A percentile compares a stretch with the other conserved stretches of the same genome.
Conservation (phyloP, 2,113 vertebrate genomes). For the Passer montanus region DNA sequence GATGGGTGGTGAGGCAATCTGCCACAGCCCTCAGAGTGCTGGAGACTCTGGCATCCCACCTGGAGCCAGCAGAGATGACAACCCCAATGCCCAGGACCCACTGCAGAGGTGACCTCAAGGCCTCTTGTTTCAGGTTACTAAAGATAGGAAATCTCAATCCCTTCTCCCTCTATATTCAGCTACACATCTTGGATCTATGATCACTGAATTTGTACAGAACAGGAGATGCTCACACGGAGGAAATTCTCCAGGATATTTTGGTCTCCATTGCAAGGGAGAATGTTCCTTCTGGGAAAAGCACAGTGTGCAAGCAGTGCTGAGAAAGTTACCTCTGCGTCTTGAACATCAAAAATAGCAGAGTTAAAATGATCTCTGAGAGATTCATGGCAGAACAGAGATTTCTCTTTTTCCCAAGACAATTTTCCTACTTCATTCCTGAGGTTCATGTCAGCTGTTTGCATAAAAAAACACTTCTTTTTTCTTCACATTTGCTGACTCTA, state of each 20-base stretch:
- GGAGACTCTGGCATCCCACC: background rate
- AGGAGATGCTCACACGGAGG: background rate
- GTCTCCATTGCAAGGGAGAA: background rate
- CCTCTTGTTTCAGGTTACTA: background rate
- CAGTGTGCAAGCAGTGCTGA: background rate
- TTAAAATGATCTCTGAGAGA: background rate
- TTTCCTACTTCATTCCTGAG: background rate
- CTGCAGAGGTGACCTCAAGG: fast-evolving
- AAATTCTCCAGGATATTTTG: slow-evolving; percentile 33
- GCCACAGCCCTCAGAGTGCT: background rate
- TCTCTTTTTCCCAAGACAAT: background rate
- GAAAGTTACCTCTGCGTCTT: background rate
- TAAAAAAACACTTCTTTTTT: background rate
- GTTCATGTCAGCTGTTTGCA: background rate
- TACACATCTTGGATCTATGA: background rate
- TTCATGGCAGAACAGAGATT: background rate
- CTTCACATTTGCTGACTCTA: background rate
- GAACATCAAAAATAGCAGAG: background rate
- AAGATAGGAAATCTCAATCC: background rate
- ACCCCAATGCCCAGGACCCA: background rate
- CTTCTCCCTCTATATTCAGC: background rate
- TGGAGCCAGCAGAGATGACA: background rate
- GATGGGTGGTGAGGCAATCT: background rate
- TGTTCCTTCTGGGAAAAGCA: background rate
- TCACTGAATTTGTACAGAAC: background rate